A percentile compares a stretch with the other conserved stretches of the same genome.
phyloP scores from a whole-genome alignment of 1,140 invertebrate genomes.

The Cardiocondyla obscurior region DNA sequence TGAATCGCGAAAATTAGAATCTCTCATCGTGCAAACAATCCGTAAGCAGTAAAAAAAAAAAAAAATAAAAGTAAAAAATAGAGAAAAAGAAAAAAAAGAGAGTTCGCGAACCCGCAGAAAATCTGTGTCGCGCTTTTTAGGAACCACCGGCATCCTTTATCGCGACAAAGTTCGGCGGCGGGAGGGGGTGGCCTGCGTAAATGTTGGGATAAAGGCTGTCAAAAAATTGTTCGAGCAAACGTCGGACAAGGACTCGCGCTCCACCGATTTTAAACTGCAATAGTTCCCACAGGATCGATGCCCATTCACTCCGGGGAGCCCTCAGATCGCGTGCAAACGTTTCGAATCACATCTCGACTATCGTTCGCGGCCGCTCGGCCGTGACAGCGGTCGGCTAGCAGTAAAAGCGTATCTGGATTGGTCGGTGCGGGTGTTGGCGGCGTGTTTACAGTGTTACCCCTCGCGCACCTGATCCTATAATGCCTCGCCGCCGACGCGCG shows the following conservation, averaged over 20 bases:
- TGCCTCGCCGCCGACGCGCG: neutral
- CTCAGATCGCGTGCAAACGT: slow-evolving; percentile 44
- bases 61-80: neutral
- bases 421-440: slow-evolving; percentile 37
- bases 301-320: slow-evolving; percentile 30
- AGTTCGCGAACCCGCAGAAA: neutral
- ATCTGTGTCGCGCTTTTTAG: neutral
- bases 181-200: slow-evolving; percentile 26
- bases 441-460: slow-evolving; percentile 57
- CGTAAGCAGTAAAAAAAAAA: neutral
- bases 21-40: neutral
- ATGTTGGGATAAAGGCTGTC: slow-evolving; percentile 4
- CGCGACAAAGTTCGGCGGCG: neutral
- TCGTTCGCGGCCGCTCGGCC: slow-evolving; percentile 34
- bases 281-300: slow-evolving; percentile 15
- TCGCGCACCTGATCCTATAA: slow-evolving; percentile 62
- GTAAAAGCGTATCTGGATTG: slow-evolving; percentile 51
- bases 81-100: neutral
- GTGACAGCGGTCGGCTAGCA: neutral
- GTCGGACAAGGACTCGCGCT: slow-evolving; percentile 11
- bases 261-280: slow-evolving; percentile 23
- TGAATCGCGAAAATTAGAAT: neutral
- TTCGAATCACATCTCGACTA: slow-evolving; percentile 56
- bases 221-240: slow-evolving; percentile 29
- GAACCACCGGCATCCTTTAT: neutral